These are phyloP conservation scores for Thereva unica DNA, from an alignment of 2,888 invertebrate species.

Conservation along the genomic window DNA sequence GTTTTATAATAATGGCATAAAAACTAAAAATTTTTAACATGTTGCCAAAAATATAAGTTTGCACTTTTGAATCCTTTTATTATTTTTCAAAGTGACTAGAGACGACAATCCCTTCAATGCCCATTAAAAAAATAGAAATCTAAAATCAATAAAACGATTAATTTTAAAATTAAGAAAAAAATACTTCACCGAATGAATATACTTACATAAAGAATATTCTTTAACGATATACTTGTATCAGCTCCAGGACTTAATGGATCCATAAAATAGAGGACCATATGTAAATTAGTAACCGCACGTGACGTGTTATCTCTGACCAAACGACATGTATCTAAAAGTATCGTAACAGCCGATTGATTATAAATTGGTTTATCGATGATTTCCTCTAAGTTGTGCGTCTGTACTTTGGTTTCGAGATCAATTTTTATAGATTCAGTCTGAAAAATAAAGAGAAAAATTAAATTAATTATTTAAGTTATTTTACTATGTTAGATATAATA, in stretches of 20 bases:
- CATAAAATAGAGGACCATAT: constrained; percentile 58
- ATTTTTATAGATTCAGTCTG: constrained; percentile 78
- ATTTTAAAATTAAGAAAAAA: not conserved
- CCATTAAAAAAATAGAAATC: too few species aligned
- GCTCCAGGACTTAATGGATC: constrained; percentile 54
- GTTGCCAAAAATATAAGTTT: too few species aligned
- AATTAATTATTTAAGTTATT: not conserved
- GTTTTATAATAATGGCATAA: too few species aligned
- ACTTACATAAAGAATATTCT: constrained; percentile 55
- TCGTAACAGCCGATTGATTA: constrained; percentile 75
- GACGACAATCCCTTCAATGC: too few species aligned
- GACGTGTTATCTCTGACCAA: constrained; percentile 74
- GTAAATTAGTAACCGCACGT: constrained; percentile 64
- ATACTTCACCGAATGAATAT: not conserved
- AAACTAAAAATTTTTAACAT: too few species aligned
- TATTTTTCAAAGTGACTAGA: too few species aligned
- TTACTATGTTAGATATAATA: too few species aligned
- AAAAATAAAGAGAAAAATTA: constrained; percentile 43
- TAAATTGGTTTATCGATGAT: constrained; percentile 77
- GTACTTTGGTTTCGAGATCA: constrained; percentile 72
- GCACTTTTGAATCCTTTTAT: too few species aligned
- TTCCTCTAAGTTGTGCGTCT: constrained; percentile 71
- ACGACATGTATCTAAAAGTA: constrained; percentile 69
- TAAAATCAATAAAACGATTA: not conserved
- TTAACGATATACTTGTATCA: constrained; percentile 52